Percentiles rank a stretch among this genome's conserved stretches.
Evolutionary conservation across 1,140 invertebrate genomes (phyloP).

Genomic region (Metaphire vulgaris): DNA sequence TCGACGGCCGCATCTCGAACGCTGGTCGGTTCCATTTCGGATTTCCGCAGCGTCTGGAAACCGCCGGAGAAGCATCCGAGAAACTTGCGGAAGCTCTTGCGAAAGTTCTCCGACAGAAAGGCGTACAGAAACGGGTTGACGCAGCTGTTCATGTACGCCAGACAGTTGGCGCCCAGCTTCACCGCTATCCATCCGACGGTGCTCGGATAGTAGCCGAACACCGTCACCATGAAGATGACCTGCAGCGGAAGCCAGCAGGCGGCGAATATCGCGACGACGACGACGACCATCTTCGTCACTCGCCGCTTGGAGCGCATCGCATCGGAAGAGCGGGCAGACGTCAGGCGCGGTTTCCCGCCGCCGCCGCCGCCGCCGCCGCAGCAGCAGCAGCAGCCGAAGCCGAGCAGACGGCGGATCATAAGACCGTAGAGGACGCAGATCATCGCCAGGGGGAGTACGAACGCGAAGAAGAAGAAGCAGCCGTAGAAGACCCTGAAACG

Average conservation of each 20-base stretch:
- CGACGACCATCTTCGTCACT: conserved; percentile 85
- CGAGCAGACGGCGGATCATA: conserved; percentile 64
- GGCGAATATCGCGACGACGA: conserved; percentile 88
- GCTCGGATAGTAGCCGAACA: no score
- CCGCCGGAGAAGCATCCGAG: conserved; percentile 4
- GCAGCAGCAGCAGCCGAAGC: no score
- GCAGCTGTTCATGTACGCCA: conserved; percentile 22
- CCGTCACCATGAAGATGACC: conserved; percentile 54
- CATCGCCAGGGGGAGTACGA: conserved; percentile 56
- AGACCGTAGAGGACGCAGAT: conserved; percentile 83
- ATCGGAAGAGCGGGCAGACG: no score
- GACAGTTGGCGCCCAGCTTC: conserved; percentile 76
- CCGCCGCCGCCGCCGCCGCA: no score
- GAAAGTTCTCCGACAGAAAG: no score
- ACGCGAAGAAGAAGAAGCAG: conserved; percentile 54
- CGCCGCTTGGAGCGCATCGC: conserved; percentile 73
- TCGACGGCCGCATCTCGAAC: no score
- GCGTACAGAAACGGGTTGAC: no score
- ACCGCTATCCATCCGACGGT: conserved; percentile 58
- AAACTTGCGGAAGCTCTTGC: conserved; percentile 21
- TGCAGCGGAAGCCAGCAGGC: conserved; percentile 93
- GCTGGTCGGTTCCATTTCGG: no score
- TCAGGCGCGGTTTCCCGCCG: conserved; percentile 65
- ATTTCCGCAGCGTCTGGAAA: no score
- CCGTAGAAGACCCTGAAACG: conserved; percentile 49